Base-by-base conservation (phyloP, 2,113 vertebrate genomes). In the Corvus moneduloides region DNA sequence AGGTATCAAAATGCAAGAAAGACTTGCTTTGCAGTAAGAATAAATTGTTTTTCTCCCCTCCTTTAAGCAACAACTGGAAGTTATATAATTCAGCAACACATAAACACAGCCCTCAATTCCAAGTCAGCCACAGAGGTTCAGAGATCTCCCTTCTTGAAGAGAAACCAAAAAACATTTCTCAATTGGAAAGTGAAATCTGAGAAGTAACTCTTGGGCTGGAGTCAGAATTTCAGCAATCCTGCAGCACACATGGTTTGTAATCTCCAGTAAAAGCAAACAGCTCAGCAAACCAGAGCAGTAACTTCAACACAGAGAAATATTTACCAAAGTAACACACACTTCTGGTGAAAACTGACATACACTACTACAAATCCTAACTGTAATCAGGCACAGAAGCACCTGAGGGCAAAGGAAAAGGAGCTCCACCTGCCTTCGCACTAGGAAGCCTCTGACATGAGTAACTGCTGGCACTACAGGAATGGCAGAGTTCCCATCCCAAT, bases 51-150 rank as follows among this genome's bases (percentile, higher is more conserved):
- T 82, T n/a, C 54, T 76, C 20, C 43, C 10, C 7, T 72, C 30
- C n/a, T 89, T 72, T 54, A 90, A 74, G 26, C 39, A 90, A 21
- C 14, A 75, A 72, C 64, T 78, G 66, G 17, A 82, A 49, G 69
- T 76, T 84, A 75, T 14, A 62, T 73, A 89, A 94, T 41, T 62
- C 66, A 90, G 41, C 82, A 84, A 32, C 37, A 90, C 68, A 13
- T 55, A 83, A 93, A 91, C 80, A 89, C 16, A 84, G 54, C 17
- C 74, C 51, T 89, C 32, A 61, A 27, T 43, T 92, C 58, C 54
- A 74, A 68, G 56, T 44, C 52, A 75, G 64, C 13, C 69, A 81
- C n/a, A 44, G 35, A 56, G 15, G 37, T 86, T 78, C 52, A 72
- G 4, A 71, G 23, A 56, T 54, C 26, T 82, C 46, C 61, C 46